Evolutionary conservation across 2,888 invertebrate genomes (phyloP).

Genomic region (Lochmaea capreae): DNA sequence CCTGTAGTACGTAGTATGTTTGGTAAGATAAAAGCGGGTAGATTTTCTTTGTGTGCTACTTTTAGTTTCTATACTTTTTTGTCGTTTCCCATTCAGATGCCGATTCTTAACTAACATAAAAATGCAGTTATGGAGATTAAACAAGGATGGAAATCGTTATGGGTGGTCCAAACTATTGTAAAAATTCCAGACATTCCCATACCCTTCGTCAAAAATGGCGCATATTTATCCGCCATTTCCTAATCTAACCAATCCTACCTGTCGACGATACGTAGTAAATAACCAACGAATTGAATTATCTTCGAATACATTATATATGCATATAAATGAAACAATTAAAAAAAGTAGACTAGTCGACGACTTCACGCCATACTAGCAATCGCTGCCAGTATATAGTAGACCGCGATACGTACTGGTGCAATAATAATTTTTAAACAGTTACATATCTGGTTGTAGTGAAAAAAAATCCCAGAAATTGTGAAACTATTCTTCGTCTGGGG

Average conservation of each 20-base stretch:
- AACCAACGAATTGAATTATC: constrained; percentile 51
- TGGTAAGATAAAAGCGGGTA: background rate
- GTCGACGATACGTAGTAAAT: constrained; percentile 42
- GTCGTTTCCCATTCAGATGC: background rate
- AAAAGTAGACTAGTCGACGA: constrained; percentile 53
- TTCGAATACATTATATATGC: constrained; percentile 51
- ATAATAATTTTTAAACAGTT: constrained; percentile 26
- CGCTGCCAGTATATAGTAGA: constrained; percentile 23
- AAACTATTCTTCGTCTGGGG: constrained; percentile 49
- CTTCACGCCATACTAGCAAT: constrained; percentile 49
- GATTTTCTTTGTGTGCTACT: background rate
- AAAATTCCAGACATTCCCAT: constrained; percentile 35
- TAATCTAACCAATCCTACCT: constrained; percentile 48
- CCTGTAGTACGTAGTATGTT: background rate
- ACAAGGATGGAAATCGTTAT: constrained; percentile 9
- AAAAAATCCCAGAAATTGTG: constrained; percentile 45
- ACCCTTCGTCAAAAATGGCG: constrained; percentile 51
- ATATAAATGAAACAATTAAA: constrained; percentile 47
- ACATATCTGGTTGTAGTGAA: constrained; percentile 21
- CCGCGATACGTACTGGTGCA: constrained; percentile 21
- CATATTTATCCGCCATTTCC: constrained; percentile 51
- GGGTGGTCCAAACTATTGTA: constrained; percentile 20
- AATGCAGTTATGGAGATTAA: constrained; percentile 7
- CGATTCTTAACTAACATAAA: background rate
- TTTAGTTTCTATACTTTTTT: background rate